Base-by-base conservation (phyloP, 2,888 invertebrate genomes). In the Hypena proboscidalis region DNA sequence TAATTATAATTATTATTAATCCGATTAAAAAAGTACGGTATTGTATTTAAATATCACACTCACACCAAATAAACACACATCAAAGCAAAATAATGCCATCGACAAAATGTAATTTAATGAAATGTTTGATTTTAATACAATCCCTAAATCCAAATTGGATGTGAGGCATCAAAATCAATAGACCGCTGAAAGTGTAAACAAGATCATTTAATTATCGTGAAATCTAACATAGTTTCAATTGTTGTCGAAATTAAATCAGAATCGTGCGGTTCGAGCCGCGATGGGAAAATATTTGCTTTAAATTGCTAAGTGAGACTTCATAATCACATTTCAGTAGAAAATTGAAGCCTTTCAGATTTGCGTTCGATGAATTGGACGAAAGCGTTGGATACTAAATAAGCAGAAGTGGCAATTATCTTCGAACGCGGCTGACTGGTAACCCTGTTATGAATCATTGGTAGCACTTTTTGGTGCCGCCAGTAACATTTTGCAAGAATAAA, bases 331-430 rank as follows among this genome's bases (percentile, higher is more conserved):
- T 60, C 35, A 29, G 31, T 26, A 56, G 59, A 61, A 67, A 74
- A 72, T 73, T 73, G 59, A 67, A 68, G 48, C 67, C 67, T 67
- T 73, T 65, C 68, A 71, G 50, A 62, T 66, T 61, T 61, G 54
- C 35, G 48, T 60, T 27, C 45, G 46, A 55, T 54, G 61, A 65
- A 66, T 66, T 61, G 65, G 37, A 61, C 37, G 38, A 43, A 32
- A 54, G 39, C 50, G 42, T 47, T 48, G 67, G 65, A 57, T 63
- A 55, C 58, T 69, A 66, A 70, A 70, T 58, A 68, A 66, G 56
- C 13, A 61, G 30, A 53, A 65, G 58, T 52, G 52, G 54, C 54
- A 63, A 65, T 64, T 67, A 66, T 65, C 37, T 35, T 35, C 25
- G 22, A 33, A 36, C 44, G 30, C 21, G 13, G 37, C 32, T 40